phyloP scores from a whole-genome alignment of 2,113 vertebrate genomes.

The Lepus americanus region DNA sequence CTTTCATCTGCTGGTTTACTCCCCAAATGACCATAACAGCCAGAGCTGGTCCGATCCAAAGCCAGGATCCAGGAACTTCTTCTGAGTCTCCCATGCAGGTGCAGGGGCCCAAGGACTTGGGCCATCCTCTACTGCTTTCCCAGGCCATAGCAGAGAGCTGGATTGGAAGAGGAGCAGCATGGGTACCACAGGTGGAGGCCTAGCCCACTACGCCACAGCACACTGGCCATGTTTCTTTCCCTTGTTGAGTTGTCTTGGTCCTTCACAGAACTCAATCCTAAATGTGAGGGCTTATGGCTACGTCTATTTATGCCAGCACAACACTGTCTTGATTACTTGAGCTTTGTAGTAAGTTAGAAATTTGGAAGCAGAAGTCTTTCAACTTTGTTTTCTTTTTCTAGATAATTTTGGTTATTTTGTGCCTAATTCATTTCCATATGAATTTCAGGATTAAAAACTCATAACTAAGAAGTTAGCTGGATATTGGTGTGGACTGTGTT shows the following conservation, averaged over 20 bases:
- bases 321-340: neutral
- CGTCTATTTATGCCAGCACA: neutral
- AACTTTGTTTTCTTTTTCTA: neutral
- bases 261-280: neutral
- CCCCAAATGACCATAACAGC: too few relatives aligned
- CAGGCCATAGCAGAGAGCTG: too few relatives aligned
- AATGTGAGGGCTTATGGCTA: neutral
- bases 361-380: neutral
- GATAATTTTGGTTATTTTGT: neutral
- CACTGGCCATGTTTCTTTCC: neutral
- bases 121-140: too few relatives aligned
- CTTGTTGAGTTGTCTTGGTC: neutral
- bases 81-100: too few relatives aligned
- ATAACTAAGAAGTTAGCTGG: neutral
- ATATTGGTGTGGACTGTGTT: neutral
- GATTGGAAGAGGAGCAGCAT: too few relatives aligned
- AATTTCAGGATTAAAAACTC: slow-evolving; percentile 1
- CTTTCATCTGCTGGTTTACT: too few relatives aligned
- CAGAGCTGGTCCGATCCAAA: too few relatives aligned
- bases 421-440: neutral
- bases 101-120: too few relatives aligned
- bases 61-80: too few relatives aligned
- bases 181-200: too few relatives aligned
- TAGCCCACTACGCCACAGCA: too few relatives aligned
- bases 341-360: neutral